Evolutionary conservation across 2,113 vertebrate genomes (phyloP), one percentile per base, ranked within the genome.

Genomic region (Hippocampus abdominalis): DNA sequence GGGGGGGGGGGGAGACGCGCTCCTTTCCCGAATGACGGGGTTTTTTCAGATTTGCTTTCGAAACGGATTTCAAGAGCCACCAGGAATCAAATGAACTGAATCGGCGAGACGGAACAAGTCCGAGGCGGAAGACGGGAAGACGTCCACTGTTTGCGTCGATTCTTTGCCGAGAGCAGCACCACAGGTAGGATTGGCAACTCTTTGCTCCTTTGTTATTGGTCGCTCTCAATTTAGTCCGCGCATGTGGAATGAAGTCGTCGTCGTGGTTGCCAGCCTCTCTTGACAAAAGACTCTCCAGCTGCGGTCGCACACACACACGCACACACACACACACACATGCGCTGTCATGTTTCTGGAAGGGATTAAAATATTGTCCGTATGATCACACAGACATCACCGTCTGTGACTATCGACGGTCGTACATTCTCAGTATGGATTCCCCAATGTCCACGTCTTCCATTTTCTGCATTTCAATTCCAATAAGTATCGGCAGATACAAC

Each of bases 211-310:
- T 64, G 11, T 44, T 39, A 32, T 60, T 29, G 57, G 18, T 32
- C 1, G 7, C 2, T 29, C 27, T 32, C 15, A 29, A 32, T 60
- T 63, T 60, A 42, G 56, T 13, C 54, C 51, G 64, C 65, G 79
- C 48, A 65, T 73, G 78, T 73, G 2, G 69, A 67, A 85, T 78
- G 20, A 48, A 75, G 79, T 82, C 83, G 72, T 84, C 83, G 83
- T 87, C 83, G 70, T 88, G 80, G 71, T 88, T 84, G 84, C 85
- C 81, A 78, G 51, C 59, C 62, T 61, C 76, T 78, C 77, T 79
- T 83, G 88, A 87, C 85, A 88, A 87, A 36, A 86, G 87, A 79
- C 74, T 83, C 76, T 81, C 84, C 81, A 85, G 84, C 86, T 84
- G 86, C 83, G 83, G 63, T 87, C 82, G 82, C 81, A 82, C 81